Conservation (phyloP, 2,888 invertebrate genomes). For the Parnassius glacialis region DNA sequence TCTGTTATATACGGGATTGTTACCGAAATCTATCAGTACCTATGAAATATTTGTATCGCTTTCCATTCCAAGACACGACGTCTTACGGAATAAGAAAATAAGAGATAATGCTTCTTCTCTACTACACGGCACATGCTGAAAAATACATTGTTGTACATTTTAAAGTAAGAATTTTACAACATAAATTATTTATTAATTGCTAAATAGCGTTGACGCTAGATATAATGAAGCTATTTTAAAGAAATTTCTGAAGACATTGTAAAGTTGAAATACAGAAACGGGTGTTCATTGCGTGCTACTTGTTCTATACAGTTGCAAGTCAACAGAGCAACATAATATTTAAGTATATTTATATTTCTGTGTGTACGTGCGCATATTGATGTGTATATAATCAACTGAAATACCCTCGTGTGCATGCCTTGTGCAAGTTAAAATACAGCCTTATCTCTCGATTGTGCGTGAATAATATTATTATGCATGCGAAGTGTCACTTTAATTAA, state of each 20-base stretch:
- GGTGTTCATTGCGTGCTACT: background rate
- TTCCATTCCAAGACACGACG: too few species aligned
- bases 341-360: background rate
- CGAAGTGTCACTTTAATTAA: slow-evolving; percentile 75
- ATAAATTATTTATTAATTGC: slow-evolving; percentile 9
- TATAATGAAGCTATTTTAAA: slow-evolving; percentile 18
- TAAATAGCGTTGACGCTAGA: slow-evolving; percentile 1
- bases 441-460: slow-evolving; percentile 50
- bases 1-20: too few species aligned
- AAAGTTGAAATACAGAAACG: slow-evolving; percentile 1
- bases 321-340: slow-evolving; percentile 14
- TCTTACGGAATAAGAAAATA: too few species aligned
- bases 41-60: too few species aligned
- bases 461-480: slow-evolving; percentile 75
- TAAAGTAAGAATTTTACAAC: background rate
- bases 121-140: too few species aligned
- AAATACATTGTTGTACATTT: too few species aligned
- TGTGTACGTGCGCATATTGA: slow-evolving; percentile 13
- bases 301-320: slow-evolving; percentile 12
- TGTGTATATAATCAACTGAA: slow-evolving; percentile 23
- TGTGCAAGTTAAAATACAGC: slow-evolving; percentile 32
- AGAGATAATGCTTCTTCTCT: too few species aligned
- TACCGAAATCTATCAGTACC: too few species aligned
- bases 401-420: slow-evolving; percentile 22
- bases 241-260: slow-evolving; percentile 16